A percentile compares a stretch with the other conserved stretches of the same genome.
These are phyloP conservation scores for Eupithecia exiguata DNA, from an alignment of 2,888 invertebrate genomes.

Conservation along the genomic window DNA sequence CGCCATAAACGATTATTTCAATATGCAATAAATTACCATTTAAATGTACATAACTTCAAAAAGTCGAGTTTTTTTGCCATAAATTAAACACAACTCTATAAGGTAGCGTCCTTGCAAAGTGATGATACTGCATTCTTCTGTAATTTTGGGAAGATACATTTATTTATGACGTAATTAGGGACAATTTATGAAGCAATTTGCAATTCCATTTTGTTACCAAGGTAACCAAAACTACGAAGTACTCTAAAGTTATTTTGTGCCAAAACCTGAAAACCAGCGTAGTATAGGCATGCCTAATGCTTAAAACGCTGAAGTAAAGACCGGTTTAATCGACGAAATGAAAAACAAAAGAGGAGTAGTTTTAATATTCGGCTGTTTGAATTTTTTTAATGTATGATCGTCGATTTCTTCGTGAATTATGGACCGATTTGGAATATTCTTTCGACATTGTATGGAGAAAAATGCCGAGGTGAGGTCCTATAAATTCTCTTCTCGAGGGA, in stretches of 20 bases:
- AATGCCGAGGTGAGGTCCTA: too few relatives aligned
- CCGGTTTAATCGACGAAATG: too few relatives aligned
- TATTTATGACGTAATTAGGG: conserved; percentile 27
- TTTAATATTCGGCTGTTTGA: too few relatives aligned
- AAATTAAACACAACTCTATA: conserved; percentile 18
- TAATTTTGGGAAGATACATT: conserved; percentile 15
- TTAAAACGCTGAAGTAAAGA: neutral
- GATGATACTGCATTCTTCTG: conserved; percentile 32
- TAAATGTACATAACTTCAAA: conserved; percentile 26
- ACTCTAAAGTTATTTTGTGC: too few relatives aligned
- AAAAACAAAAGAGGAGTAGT: too few relatives aligned
- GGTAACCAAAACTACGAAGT: neutral
- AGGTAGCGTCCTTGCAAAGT: conserved; percentile 26
- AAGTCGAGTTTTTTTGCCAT: conserved; percentile 13
- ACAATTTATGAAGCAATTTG: conserved; percentile 18
- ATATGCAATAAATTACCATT: conserved; percentile 20
- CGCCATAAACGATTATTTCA: conserved; percentile 9
- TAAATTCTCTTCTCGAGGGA: too few relatives aligned
- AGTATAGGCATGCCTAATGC: neutral
- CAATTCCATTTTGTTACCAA: neutral
- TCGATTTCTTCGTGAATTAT: too few relatives aligned
- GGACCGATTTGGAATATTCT: too few relatives aligned
- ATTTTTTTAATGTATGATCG: too few relatives aligned
- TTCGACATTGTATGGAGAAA: too few relatives aligned
- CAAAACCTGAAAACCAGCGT: neutral